Evolutionary conservation across 2,888 invertebrate species (phyloP), one percentile per base, ranked within the genome.

Genomic region (Andrena bicolor): DNA sequence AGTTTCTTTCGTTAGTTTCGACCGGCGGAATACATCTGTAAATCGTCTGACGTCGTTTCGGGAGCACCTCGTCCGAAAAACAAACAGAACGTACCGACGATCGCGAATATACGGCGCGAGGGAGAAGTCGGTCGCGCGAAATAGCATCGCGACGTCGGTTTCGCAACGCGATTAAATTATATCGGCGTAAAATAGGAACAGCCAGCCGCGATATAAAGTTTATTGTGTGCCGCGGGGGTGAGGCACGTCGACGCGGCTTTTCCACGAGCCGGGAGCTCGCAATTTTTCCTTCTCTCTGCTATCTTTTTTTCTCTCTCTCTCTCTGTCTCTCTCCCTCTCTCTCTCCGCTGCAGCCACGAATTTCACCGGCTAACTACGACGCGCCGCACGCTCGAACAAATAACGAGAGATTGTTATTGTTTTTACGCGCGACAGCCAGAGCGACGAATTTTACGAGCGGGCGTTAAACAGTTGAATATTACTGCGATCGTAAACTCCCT

Each of bases 331-430:
- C 8, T n/a, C 26, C n/a, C 16, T 16, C 10, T 28, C 28, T 28
- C 35, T 28, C 5, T 26, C 7, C 41, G 7, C 48, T 32, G 61
- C 30, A 49, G 68, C 78, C 76, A 74, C 74, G 65, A 83, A 80
- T 85, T 78, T 82, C 75, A 77, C 20, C 77, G 71, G 41, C 61
- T 70, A 83, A 74, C 74, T 73, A 71, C 64, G 76, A 49, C 65
- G 68, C 48, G 20, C 66, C 56, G 56, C 8, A 60, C 66, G 83
- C 58, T 76, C 72, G 82, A 82, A 83, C 86, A 79, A 85, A 88
- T 86, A 88, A 86, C 88, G 85, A 86, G 83, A 84, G 86, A 88
- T 86, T 87, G 88, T 88, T 88, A 88, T 86, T 85, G 88, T 88
- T 88, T 86, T 86, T 86, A 86, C 80, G 80, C 76, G 82, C 85